Base-by-base conservation (phyloP, 2,888 invertebrate genomes). In the Abscondita cerata region DNA sequence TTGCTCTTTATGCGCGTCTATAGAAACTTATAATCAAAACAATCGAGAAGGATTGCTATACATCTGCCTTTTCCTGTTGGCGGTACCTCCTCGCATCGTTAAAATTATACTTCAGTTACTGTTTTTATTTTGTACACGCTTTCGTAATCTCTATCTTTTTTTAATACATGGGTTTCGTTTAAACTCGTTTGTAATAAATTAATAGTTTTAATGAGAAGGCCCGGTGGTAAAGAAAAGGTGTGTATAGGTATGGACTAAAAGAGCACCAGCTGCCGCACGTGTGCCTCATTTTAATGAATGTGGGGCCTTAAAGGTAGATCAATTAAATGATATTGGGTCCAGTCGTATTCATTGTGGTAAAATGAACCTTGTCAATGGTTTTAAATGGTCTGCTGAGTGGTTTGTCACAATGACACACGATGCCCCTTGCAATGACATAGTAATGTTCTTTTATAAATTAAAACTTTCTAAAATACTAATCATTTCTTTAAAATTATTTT, bases 181-280 rank as follows among this genome's bases (percentile, higher is more conserved):
- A 51, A 34, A 15, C 34, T 33, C 3, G 34, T 4, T 34, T 34
- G 15, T 18, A 44, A 16, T 34, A 54, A 19, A 34, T 50, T 48
- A 47, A 55, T 19, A 50, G 19, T 40, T 40, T 33, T 19, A 44
- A 25, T 44, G 53, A 47, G 38, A 52, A 19, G 36, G 67, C 59
- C 67, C 63, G 67, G 64, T 67, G 67, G 59, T 58, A 34, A 56
- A 46, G 57, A 63, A 67, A 67, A n/a, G 67, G 67, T 67, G 67
- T 67, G 50, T 64, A 64, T 25, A 25, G 25, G 25, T 4, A n/a
- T 52, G 54, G 57, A 54, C 62, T 58, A 58, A 62, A 59, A 63
- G 61, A 67, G 64, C 61, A 66, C 66, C 68, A 68, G 66, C 68
- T 68, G 68, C 66, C 68, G 68, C 68, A 68, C 68, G 68, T 68